phyloP scores from a whole-genome alignment of 2,888 invertebrate species.

The Nowickia ferox region DNA sequence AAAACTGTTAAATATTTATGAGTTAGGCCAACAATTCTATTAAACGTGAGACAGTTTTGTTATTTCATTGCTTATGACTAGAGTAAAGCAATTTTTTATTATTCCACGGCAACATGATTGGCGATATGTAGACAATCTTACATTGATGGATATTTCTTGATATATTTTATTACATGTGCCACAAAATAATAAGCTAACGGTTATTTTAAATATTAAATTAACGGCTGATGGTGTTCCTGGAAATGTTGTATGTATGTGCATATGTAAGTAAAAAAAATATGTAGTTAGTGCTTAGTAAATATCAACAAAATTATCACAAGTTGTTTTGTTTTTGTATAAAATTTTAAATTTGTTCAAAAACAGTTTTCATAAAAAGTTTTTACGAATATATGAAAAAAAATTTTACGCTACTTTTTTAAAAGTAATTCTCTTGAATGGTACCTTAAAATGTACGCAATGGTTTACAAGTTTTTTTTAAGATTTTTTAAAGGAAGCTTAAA shows the following conservation, averaged over 20 bases:
- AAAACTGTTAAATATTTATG: conserved; percentile 21
- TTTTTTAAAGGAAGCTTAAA: not conserved
- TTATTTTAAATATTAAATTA: not conserved
- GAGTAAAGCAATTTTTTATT: not conserved
- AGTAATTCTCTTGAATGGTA: no score
- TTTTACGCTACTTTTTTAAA: no score
- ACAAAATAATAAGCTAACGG: conserved; percentile 3
- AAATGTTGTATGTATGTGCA: not conserved
- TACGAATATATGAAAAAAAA: no score
- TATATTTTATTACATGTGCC: not conserved
- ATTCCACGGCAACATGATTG: conserved; percentile 12
- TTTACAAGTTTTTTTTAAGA: no score
- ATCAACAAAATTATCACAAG: no score
- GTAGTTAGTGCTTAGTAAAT: not conserved
- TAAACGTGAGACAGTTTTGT: conserved; percentile 10
- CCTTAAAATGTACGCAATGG: no score
- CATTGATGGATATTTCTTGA: not conserved
- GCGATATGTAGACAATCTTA: conserved; percentile 8
- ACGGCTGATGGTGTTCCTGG: not conserved
- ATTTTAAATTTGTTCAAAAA: no score
- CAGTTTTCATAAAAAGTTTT: no score
- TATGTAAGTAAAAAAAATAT: not conserved
- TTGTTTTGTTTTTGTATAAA: no score
- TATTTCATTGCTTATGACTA: not conserved
- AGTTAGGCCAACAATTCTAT: conserved; percentile 17